phyloP scores from a whole-genome alignment of 2,888 invertebrate genomes.

The Caradrina clavipalpis region DNA sequence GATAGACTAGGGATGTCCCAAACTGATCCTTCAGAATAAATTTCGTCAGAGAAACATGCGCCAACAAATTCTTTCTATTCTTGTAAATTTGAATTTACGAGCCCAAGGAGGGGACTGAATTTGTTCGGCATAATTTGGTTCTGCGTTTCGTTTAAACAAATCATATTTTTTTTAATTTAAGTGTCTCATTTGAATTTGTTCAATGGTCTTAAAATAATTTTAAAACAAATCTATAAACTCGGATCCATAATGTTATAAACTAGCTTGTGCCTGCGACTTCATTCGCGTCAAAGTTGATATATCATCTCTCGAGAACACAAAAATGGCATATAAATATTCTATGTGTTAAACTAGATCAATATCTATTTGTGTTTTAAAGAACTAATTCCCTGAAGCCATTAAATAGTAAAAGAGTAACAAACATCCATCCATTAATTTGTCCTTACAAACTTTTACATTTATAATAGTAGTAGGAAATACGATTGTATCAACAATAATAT shows the following conservation, averaged over 20 bases:
- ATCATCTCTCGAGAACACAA: no score
- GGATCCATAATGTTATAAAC: not conserved
- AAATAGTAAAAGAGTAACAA: no score
- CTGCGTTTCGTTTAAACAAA: slow-evolving; percentile 22
- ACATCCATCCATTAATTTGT: no score
- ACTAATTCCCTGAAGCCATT: no score
- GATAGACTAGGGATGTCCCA: slow-evolving; percentile 60
- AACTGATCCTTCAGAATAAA: slow-evolving; percentile 60
- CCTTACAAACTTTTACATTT: no score
- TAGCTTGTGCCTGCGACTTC: no score
- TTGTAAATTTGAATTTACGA: slow-evolving; percentile 59
- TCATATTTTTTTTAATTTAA: slow-evolving; percentile 6
- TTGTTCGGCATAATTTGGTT: slow-evolving; percentile 40
- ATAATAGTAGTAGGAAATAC: no score
- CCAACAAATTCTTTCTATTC: slow-evolving; percentile 57
- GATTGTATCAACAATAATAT: no score
- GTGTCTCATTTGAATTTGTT: slow-evolving; percentile 8
- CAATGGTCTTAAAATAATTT: not conserved
- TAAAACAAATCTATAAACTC: not conserved
- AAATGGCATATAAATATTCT: no score
- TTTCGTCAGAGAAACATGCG: slow-evolving; percentile 52
- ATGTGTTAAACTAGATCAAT: no score
- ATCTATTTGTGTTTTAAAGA: no score
- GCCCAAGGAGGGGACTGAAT: slow-evolving; percentile 31
- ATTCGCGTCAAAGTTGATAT: no score